Evolutionary conservation across 2,888 invertebrate species (phyloP), one percentile per base, ranked within the genome.

Genomic region (Limenitis camilla): DNA sequence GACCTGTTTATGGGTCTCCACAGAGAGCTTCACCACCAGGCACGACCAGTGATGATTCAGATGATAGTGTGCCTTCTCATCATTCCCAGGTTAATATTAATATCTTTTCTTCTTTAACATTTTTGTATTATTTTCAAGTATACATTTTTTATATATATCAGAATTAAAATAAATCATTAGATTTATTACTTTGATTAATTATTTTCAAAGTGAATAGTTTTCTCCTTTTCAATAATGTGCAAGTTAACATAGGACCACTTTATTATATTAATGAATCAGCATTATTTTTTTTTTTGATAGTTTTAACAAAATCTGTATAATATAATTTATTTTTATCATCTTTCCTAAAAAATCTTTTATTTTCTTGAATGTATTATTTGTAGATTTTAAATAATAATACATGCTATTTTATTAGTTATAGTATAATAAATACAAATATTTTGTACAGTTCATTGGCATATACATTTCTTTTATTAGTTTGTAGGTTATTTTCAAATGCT

Each of bases 31-130:
- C 92, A 8, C 92, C 92, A 32, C 91, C 91, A 5, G 90, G 90
- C 59, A 93, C 93, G 45, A 95, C 95, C 33, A 94, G 94, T 78
- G 95, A 95, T 76, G 95, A 95, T 74, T 95, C 95, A 65, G 95
- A 96, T 81, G 95, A 96, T 72, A 93, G 93, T 77, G 86, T 87
- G 41, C 87, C 87, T 56, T 93, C 93, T 49, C 93, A 93, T 76
- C 88, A 88, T 64, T 86, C 88, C 55, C 88, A 88, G 78, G 88
- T 88, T 74, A 56, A 52, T 32, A 53, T 40, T 40, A n/a, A n/a
- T 29, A 19, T 35, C 6, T 19, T 19, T 1, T 19, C 19, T 19
- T 19, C 5, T 8, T n/a, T 43, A 32, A 31, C 9, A 29, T 29
- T 8, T 10, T 29, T 5, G 9, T 41, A 30, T 5, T 28, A 19